These are phyloP conservation scores for Microcaecilia unicolor DNA, from an alignment of 2,797 vertebrate genomes.

Conservation along the genomic window DNA sequence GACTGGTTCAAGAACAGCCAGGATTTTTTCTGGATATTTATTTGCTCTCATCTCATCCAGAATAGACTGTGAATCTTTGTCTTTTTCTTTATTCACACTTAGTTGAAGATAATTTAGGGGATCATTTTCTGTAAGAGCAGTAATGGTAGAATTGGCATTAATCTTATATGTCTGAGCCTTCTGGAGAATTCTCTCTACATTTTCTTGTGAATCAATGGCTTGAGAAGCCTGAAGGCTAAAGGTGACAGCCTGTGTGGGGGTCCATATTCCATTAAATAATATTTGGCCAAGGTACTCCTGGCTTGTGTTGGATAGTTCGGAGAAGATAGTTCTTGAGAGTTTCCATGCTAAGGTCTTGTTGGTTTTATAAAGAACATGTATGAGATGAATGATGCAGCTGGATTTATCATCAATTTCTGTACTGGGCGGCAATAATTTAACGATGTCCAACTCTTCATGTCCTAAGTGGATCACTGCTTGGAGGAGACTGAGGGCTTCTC, in stretches of 20 bases:
- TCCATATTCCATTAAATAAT: constrained; percentile 23
- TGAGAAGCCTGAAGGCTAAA: constrained; percentile 1
- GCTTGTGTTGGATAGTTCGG: constrained; percentile 1
- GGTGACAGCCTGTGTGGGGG: constrained; percentile 8
- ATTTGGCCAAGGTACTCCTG: constrained; percentile 9
- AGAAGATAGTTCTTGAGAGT: constrained; percentile 4
- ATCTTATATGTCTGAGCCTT: constrained; percentile 14
- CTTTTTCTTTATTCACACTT: neutral
- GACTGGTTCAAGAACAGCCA: constrained; percentile 9
- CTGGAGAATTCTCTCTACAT: constrained; percentile 8
- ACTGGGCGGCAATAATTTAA: neutral
- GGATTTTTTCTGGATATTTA: constrained; percentile 1
- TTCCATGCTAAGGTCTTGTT: constrained; percentile 6
- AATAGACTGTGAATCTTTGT: constrained; percentile 14
- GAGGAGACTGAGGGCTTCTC: constrained; percentile 10
- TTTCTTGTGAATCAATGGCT: neutral
- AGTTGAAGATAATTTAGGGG: constrained; percentile 2
- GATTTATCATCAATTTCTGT: constrained; percentile 5
- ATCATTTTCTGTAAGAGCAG: neutral
- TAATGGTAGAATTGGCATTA: neutral
- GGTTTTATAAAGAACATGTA: neutral
- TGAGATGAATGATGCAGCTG: neutral
- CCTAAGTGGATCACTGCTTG: constrained; percentile 10
- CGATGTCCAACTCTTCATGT: neutral
- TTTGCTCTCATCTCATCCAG: constrained; percentile 9